These are phyloP conservation scores for Myopa testacea DNA, from an alignment of 2,888 invertebrate species.

Conservation along the genomic window DNA sequence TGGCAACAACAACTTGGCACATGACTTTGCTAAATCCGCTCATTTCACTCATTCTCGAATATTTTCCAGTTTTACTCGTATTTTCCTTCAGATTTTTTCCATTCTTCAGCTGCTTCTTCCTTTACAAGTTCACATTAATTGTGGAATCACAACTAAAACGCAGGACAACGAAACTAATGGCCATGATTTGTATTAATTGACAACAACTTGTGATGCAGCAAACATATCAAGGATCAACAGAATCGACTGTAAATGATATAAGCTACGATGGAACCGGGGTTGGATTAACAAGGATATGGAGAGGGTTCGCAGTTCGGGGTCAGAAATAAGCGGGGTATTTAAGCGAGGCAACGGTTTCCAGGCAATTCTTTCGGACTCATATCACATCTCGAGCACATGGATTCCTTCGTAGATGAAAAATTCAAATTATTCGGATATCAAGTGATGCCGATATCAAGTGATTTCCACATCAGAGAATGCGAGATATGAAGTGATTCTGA, in stretches of 20 bases:
- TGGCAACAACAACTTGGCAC: too few species aligned
- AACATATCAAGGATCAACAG: too few species aligned
- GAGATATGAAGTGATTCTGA: too few species aligned
- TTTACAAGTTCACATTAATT: not conserved
- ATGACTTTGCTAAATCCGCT: conserved; percentile 27
- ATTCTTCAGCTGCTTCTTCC: not conserved
- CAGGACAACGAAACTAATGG: conserved; percentile 46
- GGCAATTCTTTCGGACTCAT: too few species aligned
- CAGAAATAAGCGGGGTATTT: not conserved
- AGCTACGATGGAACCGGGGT: not conserved
- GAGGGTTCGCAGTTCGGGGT: not conserved
- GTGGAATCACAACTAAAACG: conserved; percentile 38
- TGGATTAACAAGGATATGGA: not conserved
- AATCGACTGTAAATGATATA: too few species aligned
- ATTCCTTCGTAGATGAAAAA: too few species aligned
- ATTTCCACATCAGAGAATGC: too few species aligned
- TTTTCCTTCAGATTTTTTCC: not conserved
- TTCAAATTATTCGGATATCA: too few species aligned
- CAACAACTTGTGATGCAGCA: conserved; percentile 50
- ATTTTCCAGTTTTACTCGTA: too few species aligned
- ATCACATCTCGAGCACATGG: too few species aligned
- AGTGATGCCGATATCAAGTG: too few species aligned
- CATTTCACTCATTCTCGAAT: not conserved
- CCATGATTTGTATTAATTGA: conserved; percentile 58
- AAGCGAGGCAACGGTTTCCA: too few species aligned